Evolutionary conservation across 2,888 invertebrate species (phyloP), one percentile per base, ranked within the genome.

Genomic region (Clusia tigrina): DNA sequence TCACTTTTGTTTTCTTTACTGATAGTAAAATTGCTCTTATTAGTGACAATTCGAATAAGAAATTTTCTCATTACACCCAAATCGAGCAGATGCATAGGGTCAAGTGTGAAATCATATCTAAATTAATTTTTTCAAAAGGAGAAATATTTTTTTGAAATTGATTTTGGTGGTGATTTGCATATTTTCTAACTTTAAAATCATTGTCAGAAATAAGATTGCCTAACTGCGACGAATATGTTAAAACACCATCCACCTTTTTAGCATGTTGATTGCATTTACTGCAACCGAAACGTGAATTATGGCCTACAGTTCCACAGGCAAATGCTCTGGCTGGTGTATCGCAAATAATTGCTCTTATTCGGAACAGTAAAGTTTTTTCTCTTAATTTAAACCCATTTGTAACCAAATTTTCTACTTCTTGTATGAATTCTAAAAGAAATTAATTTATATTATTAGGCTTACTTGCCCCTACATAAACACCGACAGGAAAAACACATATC

Each of bases 21-120:
- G 5, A 20, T 32, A 9, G 6, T 32, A 12, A 32, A 32, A 32
- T 37, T 20, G 20, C 18, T 56, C n/a, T 56, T 56, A 3, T 56
- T 38, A 18, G 3, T 20, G 2, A 18, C n/a, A 12, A 56, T 2
- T 22, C 37, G 18, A 6, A n/a, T 20, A 20, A 24, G 26, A 9
- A 25, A 54, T 48, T 60, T 60, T 1, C 54, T 15, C 54, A 60
- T 54, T 2, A n/a, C n/a, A n/a, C n/a, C n/a, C n/a, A n/a, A n/a
- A n/a, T n/a, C n/a, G n/a, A n/a, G n/a, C n/a, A n/a, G 42, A 25
- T 62, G 62, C 62, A 62, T 62, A 22, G 38, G 55, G 42, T 62
- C 62, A 15, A 62, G 18, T 1, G 32, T 9, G 32, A 32, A 9
- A 32, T 32, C 32, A 32, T 32, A 32, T 32, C 32, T 32, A 32